These are phyloP conservation scores for Prietella phreatophila DNA, from an alignment of 2,113 vertebrate genomes.

Conservation along the genomic window DNA sequence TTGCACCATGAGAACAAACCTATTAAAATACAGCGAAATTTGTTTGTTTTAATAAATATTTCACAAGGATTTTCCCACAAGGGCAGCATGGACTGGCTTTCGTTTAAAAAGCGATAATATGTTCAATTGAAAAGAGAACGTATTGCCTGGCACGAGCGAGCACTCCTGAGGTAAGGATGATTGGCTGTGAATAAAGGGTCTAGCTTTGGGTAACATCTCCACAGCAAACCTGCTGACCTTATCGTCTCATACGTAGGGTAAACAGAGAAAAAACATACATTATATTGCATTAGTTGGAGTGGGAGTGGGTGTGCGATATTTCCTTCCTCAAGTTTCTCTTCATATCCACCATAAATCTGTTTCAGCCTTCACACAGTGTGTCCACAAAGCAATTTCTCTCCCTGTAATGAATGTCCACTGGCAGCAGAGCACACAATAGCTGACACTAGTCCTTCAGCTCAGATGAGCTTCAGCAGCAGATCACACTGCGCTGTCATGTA, in stretches of 20 bases:
- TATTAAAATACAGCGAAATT: slow-evolving; percentile 52
- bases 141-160: neutral
- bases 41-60: slow-evolving; percentile 49
- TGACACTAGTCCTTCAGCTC: slow-evolving; percentile 36
- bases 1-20: slow-evolving; percentile 42
- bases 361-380: slow-evolving; percentile 44
- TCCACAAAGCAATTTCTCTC: slow-evolving; percentile 49
- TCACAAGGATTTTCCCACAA: slow-evolving; percentile 45
- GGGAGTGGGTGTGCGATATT: slow-evolving; percentile 16
- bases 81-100: neutral
- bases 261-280: neutral
- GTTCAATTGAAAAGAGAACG: slow-evolving; percentile 16
- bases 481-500: neutral
- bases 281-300: slow-evolving; percentile 34
- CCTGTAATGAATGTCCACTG: slow-evolving; percentile 45
- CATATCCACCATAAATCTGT: slow-evolving; percentile 21
- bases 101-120: slow-evolving; percentile 42
- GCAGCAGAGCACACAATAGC: slow-evolving; percentile 38
- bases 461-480: slow-evolving; percentile 37
- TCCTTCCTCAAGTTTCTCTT: neutral
- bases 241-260: slow-evolving; percentile 17
- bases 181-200: slow-evolving; percentile 7
- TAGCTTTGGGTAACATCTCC: slow-evolving; percentile 25
- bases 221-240: slow-evolving; percentile 36
- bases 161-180: neutral